These are phyloP conservation scores for Ctenicera cuprea DNA, from an alignment of 2,888 invertebrate genomes.

Conservation along the genomic window DNA sequence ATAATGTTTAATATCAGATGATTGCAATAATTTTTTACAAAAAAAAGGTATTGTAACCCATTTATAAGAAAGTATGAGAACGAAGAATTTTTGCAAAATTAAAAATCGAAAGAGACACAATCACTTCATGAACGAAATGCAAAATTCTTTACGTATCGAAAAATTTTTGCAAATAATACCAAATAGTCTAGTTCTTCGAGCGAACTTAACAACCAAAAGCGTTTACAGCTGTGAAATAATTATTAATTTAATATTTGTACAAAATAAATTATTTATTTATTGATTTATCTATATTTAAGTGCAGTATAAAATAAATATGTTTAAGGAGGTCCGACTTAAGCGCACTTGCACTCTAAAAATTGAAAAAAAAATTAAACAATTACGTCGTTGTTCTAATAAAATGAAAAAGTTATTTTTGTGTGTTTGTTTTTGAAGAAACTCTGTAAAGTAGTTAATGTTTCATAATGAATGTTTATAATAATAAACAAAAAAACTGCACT, in stretches of 20 bases:
- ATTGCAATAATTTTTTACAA: conserved; percentile 66
- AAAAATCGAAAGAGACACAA: conserved; percentile 66
- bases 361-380: conserved; percentile 49
- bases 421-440: conserved; percentile 67
- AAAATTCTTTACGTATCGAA: conserved; percentile 16
- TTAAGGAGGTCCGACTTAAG: conserved; percentile 66
- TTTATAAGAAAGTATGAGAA: conserved; percentile 11
- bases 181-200: neutral
- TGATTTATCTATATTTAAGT: conserved; percentile 5
- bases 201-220: conserved; percentile 4
- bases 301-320: conserved; percentile 22
- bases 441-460: conserved; percentile 65
- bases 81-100: conserved; percentile 44
- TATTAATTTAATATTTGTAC: conserved; percentile 27
- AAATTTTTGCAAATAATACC: neutral
- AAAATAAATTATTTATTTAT: conserved; percentile 25
- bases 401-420: conserved; percentile 65
- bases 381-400: conserved; percentile 10
- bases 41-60: conserved; percentile 38
- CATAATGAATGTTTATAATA: conserved; percentile 67
- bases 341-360: conserved; percentile 61
- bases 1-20: conserved; percentile 67
- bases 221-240: conserved; percentile 30
- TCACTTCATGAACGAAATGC: conserved; percentile 59
- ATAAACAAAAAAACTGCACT: conserved; percentile 64